Evolutionary conservation across 2,797 vertebrate genomes (phyloP).

Genomic region (Gallinago nigripennis): DNA sequence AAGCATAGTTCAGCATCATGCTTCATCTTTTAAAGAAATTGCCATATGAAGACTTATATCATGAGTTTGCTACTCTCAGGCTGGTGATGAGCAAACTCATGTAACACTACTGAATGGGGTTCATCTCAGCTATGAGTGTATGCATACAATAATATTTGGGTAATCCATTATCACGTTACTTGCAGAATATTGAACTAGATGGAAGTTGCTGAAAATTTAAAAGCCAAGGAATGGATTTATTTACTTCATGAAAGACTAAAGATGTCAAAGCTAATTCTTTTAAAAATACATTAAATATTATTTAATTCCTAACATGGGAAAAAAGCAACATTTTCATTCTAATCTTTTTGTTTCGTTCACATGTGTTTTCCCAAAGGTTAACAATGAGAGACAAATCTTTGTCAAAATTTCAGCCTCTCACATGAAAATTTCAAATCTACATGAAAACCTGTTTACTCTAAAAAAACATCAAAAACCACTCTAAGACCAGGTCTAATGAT

Average conservation of each 20-base stretch:
- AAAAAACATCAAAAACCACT: not conserved
- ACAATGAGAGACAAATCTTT: accelerated
- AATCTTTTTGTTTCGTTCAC: not conserved
- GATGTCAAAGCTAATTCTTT: not conserved
- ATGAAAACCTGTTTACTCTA: not conserved
- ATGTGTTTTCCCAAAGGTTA: not conserved
- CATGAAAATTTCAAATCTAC: not conserved
- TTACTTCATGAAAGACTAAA: not conserved
- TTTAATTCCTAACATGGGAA: not conserved
- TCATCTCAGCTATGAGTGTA: not conserved
- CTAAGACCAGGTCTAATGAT: not conserved
- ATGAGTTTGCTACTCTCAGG: not conserved
- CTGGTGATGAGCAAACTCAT: not conserved
- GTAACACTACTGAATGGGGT: not conserved
- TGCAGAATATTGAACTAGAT: not conserved
- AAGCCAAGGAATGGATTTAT: not conserved
- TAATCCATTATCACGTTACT: not conserved
- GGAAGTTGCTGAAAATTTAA: not conserved
- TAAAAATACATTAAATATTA: not conserved
- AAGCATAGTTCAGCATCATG: not conserved
- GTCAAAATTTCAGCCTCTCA: not conserved
- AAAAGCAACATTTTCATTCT: not conserved
- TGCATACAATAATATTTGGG: not conserved
- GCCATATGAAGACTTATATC: not conserved
- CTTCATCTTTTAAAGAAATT: not conserved